phyloP scores from a whole-genome alignment of 2,113 vertebrate species.

The Ochotona princeps region DNA sequence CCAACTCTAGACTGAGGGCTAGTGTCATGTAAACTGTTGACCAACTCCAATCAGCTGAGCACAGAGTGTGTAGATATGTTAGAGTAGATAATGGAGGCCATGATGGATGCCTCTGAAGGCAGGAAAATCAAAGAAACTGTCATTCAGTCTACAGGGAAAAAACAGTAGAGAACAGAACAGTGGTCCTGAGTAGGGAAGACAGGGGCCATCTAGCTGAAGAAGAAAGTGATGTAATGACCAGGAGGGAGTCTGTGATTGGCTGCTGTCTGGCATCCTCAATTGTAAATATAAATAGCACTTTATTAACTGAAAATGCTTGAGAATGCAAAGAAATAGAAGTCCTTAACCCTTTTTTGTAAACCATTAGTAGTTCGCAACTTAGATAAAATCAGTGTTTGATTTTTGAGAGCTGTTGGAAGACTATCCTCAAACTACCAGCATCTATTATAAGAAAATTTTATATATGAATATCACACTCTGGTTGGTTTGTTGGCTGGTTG shows the following conservation, averaged over 20 bases:
- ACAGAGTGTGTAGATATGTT: neutral
- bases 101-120: neutral
- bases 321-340: constrained; percentile 44
- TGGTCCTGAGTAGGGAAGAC: neutral
- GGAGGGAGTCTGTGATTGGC: neutral
- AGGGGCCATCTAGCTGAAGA: neutral
- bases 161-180: neutral
- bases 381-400: constrained; percentile 9
- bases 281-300: neutral
- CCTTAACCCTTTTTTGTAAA: too few relatives aligned
- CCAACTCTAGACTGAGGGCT: neutral
- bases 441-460: constrained; percentile 14
- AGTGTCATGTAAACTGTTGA: neutral
- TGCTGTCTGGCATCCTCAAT: neutral
- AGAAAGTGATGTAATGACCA: neutral
- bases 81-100: neutral
- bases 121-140: neutral
- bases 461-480: neutral
- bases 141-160: neutral
- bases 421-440: neutral
- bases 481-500: neutral
- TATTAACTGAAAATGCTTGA: neutral
- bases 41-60: neutral
- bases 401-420: neutral
- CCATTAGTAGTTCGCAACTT: neutral